These are phyloP conservation scores for Enteromius afrohamiltoni DNA, from an alignment of 2,797 vertebrate genomes.

Conservation along the genomic window DNA sequence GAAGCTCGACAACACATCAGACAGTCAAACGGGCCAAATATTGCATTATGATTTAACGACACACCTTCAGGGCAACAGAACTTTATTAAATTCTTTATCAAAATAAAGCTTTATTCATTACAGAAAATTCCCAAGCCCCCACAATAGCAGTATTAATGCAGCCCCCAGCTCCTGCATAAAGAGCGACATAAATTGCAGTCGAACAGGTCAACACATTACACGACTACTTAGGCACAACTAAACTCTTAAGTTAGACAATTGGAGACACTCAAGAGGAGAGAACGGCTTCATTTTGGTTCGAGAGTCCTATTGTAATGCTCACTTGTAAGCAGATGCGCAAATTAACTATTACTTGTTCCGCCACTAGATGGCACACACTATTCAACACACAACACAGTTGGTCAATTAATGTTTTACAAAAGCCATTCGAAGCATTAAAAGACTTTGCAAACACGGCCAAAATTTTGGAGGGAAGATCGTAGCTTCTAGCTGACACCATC, in stretches of 20 bases:
- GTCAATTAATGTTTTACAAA: conserved; percentile 34
- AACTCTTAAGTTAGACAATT: conserved; percentile 24
- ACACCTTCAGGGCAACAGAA: conserved; percentile 76
- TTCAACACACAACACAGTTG: background rate
- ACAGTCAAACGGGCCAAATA: conserved; percentile 81
- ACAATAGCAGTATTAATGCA: conserved; percentile 79
- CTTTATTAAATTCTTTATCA: conserved; percentile 78
- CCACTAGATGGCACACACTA: conserved; percentile 65
- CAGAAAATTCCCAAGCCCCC: conserved; percentile 78
- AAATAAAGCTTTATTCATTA: conserved; percentile 77
- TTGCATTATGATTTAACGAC: conserved; percentile 80
- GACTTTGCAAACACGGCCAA: background rate
- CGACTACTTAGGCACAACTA: conserved; percentile 2
- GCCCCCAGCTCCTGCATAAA: conserved; percentile 76
- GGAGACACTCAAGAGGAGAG: conserved; percentile 6
- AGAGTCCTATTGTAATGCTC: background rate
- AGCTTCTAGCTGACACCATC: conserved; percentile 62
- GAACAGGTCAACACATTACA: conserved; percentile 25
- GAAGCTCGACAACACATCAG: conserved; percentile 79
- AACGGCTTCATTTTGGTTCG: background rate
- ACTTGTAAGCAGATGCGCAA: background rate
- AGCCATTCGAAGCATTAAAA: background rate
- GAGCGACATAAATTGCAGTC: conserved; percentile 66
- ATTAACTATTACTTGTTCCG: conserved; percentile 38
- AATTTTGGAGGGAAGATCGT: background rate